Evolutionary conservation across 2,888 invertebrate species (phyloP), one percentile per base, ranked within the genome.

Genomic region (Ramazzottius varieornatus): DNA sequence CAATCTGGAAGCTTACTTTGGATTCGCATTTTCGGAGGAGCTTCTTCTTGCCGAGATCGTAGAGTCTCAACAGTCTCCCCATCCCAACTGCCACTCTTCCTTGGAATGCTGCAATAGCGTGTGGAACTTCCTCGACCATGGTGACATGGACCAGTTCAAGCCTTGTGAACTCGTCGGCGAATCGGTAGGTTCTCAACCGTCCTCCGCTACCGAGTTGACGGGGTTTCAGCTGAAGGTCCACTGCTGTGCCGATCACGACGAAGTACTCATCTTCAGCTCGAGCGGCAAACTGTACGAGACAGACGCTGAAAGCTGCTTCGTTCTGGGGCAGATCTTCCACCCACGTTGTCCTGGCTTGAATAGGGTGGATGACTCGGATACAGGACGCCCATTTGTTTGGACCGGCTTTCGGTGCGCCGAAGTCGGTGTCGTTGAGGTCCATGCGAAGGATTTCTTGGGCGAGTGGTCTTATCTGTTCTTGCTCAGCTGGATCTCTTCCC

Each of bases 1-100:
- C n/a, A 8, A 40, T 8, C 46, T 64, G 32, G 8, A 32, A 32
- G 34, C 67, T 65, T 68, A 79, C 84, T 80, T 86, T 86, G 73
- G 98, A 99, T 78, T 99, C 98, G 78, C 96, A 96, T 79, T 99
- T 99, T 65, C 94, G 82, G 63, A 98, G 77, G 66, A 98, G 78
- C 76, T 98, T 98, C 76, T 94, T 88, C 76, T 89, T 90, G 67
- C 98, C 98, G 72, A 94, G 82, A 74, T 98, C 96, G 74, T 98
- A 99, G 46, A 99, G 81, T 65, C 96, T 80, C 32, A 98, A 78
- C 81, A 88, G 86, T 68, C 85, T 83, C 0, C 96, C 98, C 20
- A 96, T 87, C 0, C 94, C 94, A 0, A 90, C 88, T 33, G 98
- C 75, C 0, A 93, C 82, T 68, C 87, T 81, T 0, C 96, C 96